These are phyloP conservation scores for Flexamia atlantica DNA, from an alignment of 2,888 invertebrate species.

Conservation along the genomic window DNA sequence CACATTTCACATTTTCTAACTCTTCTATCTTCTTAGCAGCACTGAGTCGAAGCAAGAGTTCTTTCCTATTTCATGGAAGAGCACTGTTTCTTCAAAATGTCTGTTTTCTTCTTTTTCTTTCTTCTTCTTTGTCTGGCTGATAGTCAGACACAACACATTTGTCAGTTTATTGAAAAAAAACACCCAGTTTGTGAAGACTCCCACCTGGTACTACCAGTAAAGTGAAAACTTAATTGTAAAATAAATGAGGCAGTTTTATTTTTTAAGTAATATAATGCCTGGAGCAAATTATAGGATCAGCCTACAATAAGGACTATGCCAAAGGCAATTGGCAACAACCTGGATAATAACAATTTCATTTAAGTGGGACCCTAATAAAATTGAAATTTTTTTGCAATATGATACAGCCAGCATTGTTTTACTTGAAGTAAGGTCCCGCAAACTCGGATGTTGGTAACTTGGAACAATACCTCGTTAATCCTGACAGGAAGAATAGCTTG, in stretches of 20 bases:
- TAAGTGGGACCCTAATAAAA: too few species aligned
- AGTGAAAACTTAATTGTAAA: not conserved
- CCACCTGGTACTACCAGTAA: slow-evolving; percentile 52
- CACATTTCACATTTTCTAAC: not conserved
- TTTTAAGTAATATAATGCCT: too few species aligned
- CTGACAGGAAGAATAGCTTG: too few species aligned
- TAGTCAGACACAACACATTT: not conserved
- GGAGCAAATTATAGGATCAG: too few species aligned
- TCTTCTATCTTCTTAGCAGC: not conserved
- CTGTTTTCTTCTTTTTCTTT: not conserved
- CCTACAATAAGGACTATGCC: too few species aligned
- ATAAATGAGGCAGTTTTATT: not conserved
- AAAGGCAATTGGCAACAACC: too few species aligned
- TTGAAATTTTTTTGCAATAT: too few species aligned
- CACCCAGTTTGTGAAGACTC: not conserved
- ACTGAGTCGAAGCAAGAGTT: not conserved
- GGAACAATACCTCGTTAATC: too few species aligned
- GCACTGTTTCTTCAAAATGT: not conserved
- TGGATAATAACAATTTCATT: too few species aligned
- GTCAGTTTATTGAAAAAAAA: not conserved
- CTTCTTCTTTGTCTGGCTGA: not conserved
- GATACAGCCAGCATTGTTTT: too few species aligned
- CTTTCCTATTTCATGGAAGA: not conserved
- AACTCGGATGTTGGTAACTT: too few species aligned
- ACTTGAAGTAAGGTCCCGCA: too few species aligned